Percentiles rank a stretch among this genome's conserved stretches.
Evolutionary conservation across 1,140 invertebrate species (phyloP).

Genomic region (Temnothorax longispinosus): DNA sequence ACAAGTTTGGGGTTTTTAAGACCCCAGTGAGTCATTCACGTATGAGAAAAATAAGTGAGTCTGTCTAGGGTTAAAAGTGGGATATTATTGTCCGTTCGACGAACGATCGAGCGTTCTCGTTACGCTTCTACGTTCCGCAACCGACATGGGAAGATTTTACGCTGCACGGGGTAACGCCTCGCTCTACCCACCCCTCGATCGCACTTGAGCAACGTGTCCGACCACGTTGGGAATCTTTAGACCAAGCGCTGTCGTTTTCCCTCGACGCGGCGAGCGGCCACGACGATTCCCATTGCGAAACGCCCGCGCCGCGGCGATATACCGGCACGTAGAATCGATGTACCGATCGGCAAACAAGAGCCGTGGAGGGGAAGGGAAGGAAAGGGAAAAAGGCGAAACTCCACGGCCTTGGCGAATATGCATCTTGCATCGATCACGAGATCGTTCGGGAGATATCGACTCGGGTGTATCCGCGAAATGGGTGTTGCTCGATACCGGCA

Average conservation of each 20-base stretch:
- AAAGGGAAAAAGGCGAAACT: slow-evolving; percentile 24
- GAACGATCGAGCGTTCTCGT: neutral
- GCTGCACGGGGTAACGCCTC: neutral
- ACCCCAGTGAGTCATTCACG: too few relatives aligned
- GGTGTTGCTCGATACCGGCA: neutral
- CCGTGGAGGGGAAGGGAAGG: neutral
- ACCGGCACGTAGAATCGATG: neutral
- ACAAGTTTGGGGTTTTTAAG: too few relatives aligned
- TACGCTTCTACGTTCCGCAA: neutral
- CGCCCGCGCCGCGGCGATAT: neutral
- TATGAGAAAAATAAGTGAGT: too few relatives aligned
- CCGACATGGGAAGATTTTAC: neutral
- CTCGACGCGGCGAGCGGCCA: slow-evolving; percentile 1
- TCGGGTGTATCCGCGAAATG: slow-evolving; percentile 1
- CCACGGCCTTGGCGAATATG: slow-evolving; percentile 34
- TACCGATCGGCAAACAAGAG: neutral
- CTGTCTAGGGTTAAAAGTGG: neutral
- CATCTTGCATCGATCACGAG: slow-evolving; percentile 27
- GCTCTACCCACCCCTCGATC: neutral
- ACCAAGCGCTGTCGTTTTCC: slow-evolving; percentile 6
- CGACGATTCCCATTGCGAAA: slow-evolving; percentile 42
- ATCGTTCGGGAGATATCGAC: slow-evolving; percentile 22
- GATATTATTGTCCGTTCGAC: neutral
- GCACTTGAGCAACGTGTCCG: neutral
- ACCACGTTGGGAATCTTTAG: slow-evolving; percentile 16